A percentile compares a stretch with the other conserved stretches of the same genome.
These are phyloP conservation scores for Helicoverpa zea DNA, from an alignment of 1,140 invertebrate genomes.

Conservation along the genomic window DNA sequence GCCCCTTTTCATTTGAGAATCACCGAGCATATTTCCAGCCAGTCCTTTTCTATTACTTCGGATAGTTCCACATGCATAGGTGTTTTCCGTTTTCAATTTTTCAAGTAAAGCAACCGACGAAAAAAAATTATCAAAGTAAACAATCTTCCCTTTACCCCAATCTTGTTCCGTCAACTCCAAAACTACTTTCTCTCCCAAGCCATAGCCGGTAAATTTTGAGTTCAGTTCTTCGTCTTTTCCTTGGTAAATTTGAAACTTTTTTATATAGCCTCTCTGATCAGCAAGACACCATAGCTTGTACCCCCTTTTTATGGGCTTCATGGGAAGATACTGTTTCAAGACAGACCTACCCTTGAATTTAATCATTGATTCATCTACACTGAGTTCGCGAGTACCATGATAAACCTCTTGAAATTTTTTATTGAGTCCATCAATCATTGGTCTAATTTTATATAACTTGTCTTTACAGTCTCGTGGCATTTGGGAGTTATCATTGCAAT, in stretches of 20 bases:
- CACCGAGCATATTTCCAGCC: too few relatives aligned
- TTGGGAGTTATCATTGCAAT: background rate
- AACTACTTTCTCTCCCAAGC: conserved; percentile 72
- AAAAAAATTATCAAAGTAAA: too few relatives aligned
- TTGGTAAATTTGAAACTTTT: conserved; percentile 81
- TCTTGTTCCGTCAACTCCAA: too few relatives aligned
- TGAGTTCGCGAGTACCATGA: background rate
- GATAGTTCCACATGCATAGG: too few relatives aligned
- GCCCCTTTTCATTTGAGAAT: too few relatives aligned
- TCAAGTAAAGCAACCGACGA: too few relatives aligned
- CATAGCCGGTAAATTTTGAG: conserved; percentile 57
- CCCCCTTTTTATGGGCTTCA: background rate
- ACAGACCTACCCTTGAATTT: background rate
- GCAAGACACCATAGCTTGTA: background rate
- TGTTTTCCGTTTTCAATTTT: too few relatives aligned
- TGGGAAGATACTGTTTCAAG: background rate
- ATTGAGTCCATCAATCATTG: background rate
- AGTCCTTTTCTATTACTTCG: too few relatives aligned
- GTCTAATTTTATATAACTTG: background rate
- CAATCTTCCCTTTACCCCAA: too few relatives aligned
- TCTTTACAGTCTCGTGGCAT: background rate
- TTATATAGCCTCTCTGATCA: conserved; percentile 73
- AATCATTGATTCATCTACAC: background rate
- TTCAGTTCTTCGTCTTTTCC: conserved; percentile 66
- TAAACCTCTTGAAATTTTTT: background rate